Conservation (phyloP, 2,888 invertebrate species). For the Drosophila nr. fundita region DNA sequence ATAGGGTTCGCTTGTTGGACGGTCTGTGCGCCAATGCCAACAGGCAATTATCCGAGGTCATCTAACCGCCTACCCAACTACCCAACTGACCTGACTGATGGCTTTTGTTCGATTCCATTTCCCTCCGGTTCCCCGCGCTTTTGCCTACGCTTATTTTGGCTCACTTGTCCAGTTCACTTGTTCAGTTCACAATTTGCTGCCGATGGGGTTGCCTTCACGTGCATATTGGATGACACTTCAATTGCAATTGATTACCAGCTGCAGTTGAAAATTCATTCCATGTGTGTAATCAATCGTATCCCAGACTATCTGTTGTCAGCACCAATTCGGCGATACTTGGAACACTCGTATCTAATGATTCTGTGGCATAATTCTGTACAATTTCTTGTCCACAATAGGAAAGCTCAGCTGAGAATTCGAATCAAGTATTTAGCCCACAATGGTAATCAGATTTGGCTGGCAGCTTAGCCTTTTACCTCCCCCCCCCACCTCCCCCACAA, state of each 20-base stretch:
- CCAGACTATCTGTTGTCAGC: background rate
- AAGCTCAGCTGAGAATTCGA: background rate
- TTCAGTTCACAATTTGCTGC: background rate
- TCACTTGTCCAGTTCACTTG: background rate
- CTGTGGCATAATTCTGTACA: background rate
- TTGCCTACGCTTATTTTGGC: background rate
- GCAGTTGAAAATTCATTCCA: background rate
- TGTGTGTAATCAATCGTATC: background rate
- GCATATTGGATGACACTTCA: constrained; percentile 5
- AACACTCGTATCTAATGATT: background rate
- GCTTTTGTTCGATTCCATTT: background rate
- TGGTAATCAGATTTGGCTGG: no score
- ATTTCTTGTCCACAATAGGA: background rate
- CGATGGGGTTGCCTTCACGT: background rate
- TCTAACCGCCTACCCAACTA: background rate
- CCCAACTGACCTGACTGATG: background rate
- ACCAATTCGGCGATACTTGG: no score
- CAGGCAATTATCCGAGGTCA: constrained; percentile 28
- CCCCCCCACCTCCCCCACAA: background rate
- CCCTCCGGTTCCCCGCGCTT: no score
- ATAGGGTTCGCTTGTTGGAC: background rate
- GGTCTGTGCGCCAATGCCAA: constrained; percentile 28
- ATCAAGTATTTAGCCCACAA: no score
- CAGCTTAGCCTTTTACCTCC: background rate
- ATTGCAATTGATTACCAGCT: background rate